Evolutionary conservation across 2,888 invertebrate genomes (phyloP).

Genomic region (Ceriagrion tenellum): DNA sequence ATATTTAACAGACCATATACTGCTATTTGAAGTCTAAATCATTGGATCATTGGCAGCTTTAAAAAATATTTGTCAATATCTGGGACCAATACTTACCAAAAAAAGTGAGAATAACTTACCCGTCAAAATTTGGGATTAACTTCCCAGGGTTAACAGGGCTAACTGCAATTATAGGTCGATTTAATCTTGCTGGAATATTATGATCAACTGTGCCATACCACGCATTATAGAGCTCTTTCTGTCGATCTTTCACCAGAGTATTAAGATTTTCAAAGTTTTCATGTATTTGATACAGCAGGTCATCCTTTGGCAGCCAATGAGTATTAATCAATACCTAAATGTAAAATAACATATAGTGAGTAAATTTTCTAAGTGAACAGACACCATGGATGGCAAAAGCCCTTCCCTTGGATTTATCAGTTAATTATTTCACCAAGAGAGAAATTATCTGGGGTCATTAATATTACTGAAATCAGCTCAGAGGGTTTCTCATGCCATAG

Average conservation of each 20-base stretch:
- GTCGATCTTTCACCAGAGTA: constrained; percentile 81
- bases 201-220: not conserved
- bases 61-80: not conserved
- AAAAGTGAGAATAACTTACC: constrained; percentile 79
- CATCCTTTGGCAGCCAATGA: constrained; percentile 88
- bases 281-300: constrained; percentile 86
- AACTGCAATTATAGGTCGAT: constrained; percentile 86
- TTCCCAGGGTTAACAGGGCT: constrained; percentile 83
- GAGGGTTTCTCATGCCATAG: too few relatives aligned
- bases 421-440: too few relatives aligned
- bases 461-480: too few relatives aligned
- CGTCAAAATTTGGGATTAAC: constrained; percentile 90
- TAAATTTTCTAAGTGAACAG: too few relatives aligned
- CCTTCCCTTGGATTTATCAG: too few relatives aligned
- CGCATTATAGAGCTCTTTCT: constrained; percentile 78
- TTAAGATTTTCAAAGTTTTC: constrained; percentile 84
- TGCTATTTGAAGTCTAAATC: too few relatives aligned
- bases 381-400: too few relatives aligned
- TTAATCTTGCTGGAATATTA: constrained; percentile 74
- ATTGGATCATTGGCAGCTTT: too few relatives aligned
- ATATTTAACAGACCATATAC: too few relatives aligned
- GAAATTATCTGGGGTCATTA: too few relatives aligned
- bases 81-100: not conserved
- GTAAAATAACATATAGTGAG: too few relatives aligned
- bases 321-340: constrained; percentile 84